Conservation (phyloP, 2,113 vertebrate species). For the Rhea americana region DNA sequence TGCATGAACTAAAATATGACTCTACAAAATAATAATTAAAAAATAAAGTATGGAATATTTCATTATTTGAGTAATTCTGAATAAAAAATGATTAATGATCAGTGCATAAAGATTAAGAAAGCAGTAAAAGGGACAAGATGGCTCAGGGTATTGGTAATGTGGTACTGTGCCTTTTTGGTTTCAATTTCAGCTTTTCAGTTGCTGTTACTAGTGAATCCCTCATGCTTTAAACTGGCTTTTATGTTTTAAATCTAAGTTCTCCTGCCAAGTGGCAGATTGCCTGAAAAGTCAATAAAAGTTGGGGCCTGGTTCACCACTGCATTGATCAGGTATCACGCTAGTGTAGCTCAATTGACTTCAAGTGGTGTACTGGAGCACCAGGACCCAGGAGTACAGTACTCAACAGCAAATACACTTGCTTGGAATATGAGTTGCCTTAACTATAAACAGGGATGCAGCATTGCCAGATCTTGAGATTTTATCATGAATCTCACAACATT, state of each 20-base stretch:
- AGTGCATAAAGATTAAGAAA: not conserved
- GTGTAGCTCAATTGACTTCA: not conserved
- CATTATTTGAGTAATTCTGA: not conserved
- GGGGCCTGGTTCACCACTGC: slow-evolving; percentile 37
- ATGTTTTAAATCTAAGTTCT: slow-evolving; percentile 57
- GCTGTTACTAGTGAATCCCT: slow-evolving; percentile 54
- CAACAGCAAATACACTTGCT: slow-evolving; percentile 13
- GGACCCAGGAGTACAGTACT: not conserved
- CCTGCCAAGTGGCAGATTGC: slow-evolving; percentile 63
- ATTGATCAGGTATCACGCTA: slow-evolving; percentile 3
- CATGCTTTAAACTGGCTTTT: slow-evolving; percentile 49
- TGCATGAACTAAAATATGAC: not conserved
- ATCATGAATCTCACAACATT: not conserved
- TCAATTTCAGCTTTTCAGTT: slow-evolving; percentile 56
- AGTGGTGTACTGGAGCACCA: slow-evolving; percentile 4
- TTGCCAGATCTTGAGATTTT: slow-evolving; percentile 19
- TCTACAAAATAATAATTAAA: not conserved
- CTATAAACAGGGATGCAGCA: not conserved
- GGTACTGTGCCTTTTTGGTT: slow-evolving; percentile 46
- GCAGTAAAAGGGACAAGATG: slow-evolving; percentile 17
- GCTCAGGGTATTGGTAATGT: slow-evolving; percentile 6
- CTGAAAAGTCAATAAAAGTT: slow-evolving; percentile 55
- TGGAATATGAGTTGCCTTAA: not conserved
- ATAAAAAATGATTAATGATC: not conserved
- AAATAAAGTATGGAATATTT: not conserved